phyloP scores from a whole-genome alignment of 1,140 invertebrate genomes.

The Drosophila kohkoa region DNA sequence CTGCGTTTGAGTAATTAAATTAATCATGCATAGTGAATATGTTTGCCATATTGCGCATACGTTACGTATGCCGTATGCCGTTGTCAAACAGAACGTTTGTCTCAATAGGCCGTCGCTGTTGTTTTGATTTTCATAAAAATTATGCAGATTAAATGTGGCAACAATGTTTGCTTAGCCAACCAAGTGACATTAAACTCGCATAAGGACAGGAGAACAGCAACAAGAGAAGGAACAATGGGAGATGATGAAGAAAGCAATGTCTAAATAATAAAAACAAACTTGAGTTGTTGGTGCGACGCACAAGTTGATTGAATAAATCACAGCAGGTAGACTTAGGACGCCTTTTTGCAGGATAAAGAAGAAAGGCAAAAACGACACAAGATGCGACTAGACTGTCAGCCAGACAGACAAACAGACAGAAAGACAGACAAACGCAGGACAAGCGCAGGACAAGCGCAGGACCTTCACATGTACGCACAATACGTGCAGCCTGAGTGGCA shows the following conservation, averaged over 20 bases:
- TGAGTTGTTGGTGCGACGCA: constrained; percentile 58
- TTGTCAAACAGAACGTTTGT: constrained; percentile 17
- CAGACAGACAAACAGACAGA: constrained; percentile 5
- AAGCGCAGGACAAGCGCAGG: background rate
- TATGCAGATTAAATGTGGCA: constrained; percentile 82
- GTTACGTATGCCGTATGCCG: constrained; percentile 23
- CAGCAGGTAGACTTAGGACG: constrained; percentile 62
- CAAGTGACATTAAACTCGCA: constrained; percentile 77
- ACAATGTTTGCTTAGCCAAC: constrained; percentile 53
- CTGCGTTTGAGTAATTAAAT: constrained; percentile 36
- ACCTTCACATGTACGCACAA: constrained; percentile 30
- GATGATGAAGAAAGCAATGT: constrained; percentile 54
- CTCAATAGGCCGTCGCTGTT: constrained; percentile 9
- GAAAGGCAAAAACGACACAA: background rate
- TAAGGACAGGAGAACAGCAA: constrained; percentile 44
- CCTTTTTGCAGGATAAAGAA: background rate
- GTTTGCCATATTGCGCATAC: constrained; percentile 39
- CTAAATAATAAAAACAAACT: constrained; percentile 77
- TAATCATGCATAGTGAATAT: constrained; percentile 30
- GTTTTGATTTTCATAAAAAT: constrained; percentile 67
- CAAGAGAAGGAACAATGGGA: constrained; percentile 15
- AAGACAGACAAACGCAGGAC: constrained; percentile 13
- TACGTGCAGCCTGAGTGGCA: constrained; percentile 35
- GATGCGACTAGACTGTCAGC: constrained; percentile 21
- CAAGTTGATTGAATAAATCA: constrained; percentile 83